phyloP scores from a whole-genome alignment of 2,888 invertebrate genomes.

The Eretmocerus hayati region DNA sequence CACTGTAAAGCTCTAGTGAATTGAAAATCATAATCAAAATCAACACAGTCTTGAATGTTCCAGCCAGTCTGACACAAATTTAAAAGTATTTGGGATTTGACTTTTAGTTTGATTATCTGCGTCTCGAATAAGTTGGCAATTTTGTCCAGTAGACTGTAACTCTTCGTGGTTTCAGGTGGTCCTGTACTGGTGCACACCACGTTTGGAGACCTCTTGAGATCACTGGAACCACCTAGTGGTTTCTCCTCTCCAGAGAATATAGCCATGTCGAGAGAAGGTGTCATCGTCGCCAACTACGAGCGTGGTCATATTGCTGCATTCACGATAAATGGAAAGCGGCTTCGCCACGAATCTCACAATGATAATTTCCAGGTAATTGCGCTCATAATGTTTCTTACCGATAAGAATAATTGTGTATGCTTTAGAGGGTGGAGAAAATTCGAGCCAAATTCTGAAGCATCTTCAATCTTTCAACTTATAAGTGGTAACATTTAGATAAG shows the following conservation, averaged over 20 bases:
- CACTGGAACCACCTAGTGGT: conserved; percentile 74
- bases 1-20: too few relatives aligned
- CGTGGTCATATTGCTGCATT: conserved; percentile 88
- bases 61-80: too few relatives aligned
- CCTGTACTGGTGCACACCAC: conserved; percentile 97
- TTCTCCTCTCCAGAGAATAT: conserved; percentile 77
- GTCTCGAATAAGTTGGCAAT: too few relatives aligned
- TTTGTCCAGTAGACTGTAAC: too few relatives aligned
- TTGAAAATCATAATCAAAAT: too few relatives aligned
- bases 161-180: conserved; percentile 71
- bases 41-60: too few relatives aligned
- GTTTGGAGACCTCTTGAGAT: conserved; percentile 89
- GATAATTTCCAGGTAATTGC: conserved; percentile 71
- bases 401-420: background rate
- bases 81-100: too few relatives aligned
- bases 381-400: background rate
- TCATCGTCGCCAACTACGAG: conserved; percentile 90
- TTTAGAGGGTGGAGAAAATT: background rate
- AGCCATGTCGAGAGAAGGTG: conserved; percentile 92
- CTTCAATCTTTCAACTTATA: too few relatives aligned
- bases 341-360: conserved; percentile 86
- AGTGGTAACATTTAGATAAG: too few relatives aligned
- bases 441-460: too few relatives aligned
- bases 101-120: too few relatives aligned
- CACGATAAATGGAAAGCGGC: conserved; percentile 86